phyloP scores from a whole-genome alignment of 1,140 invertebrate species.

The Leptinotarsa defecta region DNA sequence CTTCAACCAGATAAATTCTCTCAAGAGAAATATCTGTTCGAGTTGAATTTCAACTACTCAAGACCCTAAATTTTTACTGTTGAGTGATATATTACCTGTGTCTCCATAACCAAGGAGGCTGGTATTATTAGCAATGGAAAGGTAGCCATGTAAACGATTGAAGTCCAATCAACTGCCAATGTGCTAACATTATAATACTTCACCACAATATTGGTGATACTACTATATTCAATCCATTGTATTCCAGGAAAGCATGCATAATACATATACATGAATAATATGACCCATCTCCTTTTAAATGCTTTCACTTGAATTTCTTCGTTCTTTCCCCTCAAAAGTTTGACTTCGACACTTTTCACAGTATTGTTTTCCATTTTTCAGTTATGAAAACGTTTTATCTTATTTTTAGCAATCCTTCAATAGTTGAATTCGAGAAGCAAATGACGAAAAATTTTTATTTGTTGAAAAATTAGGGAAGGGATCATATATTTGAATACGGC shows the following conservation, averaged over 20 bases:
- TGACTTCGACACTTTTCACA: neutral
- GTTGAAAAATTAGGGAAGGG: too few species aligned
- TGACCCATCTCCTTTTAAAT: conserved; percentile 21
- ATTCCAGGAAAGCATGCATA: conserved; percentile 57
- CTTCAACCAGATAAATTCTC: too few species aligned
- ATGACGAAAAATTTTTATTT: too few species aligned
- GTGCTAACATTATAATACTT: conserved; percentile 62
- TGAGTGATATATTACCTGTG: conserved; percentile 31
- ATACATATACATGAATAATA: conserved; percentile 24
- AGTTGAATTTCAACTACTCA: too few species aligned
- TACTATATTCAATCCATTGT: conserved; percentile 64
- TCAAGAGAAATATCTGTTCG: too few species aligned
- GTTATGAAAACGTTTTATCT: too few species aligned
- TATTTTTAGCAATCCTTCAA: too few species aligned
- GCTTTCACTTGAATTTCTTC: conserved; percentile 13
- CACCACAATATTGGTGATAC: conserved; percentile 60
- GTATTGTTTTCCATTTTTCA: too few species aligned
- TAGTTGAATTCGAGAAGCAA: too few species aligned
- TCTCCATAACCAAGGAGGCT: conserved; percentile 44
- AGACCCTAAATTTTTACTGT: too few species aligned
- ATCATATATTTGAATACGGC: too few species aligned
- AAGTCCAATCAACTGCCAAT: conserved; percentile 67
- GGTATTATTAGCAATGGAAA: conserved; percentile 44
- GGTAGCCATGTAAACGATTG: conserved; percentile 39
- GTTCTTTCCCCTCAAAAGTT: neutral